phyloP scores from a whole-genome alignment of 2,797 vertebrate genomes.

The Galaxias olidus region DNA sequence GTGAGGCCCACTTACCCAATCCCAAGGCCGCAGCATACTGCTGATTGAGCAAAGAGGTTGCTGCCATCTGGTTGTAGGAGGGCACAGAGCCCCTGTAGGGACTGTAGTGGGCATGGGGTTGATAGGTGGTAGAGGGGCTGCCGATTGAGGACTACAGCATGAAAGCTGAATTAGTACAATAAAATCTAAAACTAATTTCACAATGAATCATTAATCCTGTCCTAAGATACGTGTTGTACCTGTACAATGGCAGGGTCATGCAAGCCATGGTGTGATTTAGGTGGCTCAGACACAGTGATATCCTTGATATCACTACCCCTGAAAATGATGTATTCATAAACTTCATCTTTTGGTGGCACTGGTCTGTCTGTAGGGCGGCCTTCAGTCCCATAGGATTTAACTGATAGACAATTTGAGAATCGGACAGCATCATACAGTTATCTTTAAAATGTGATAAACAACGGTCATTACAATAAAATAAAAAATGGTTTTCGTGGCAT shows the following conservation, averaged over 20 bases:
- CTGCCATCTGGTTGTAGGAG: conserved; percentile 90
- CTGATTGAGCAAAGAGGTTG: conserved; percentile 90
- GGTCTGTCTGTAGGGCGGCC: conserved; percentile 91
- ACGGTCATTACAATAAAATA: too few species aligned
- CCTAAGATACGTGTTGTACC: conserved; percentile 58
- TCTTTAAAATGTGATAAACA: too few species aligned
- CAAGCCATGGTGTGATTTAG: conserved; percentile 87
- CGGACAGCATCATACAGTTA: neutral
- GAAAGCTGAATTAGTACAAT: neutral
- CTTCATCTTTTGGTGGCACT: conserved; percentile 89
- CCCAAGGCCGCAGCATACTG: conserved; percentile 91
- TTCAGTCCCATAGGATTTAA: conserved; percentile 94
- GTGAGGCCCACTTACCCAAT: conserved; percentile 78
- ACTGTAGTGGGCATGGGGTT: conserved; percentile 89
- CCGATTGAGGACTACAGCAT: conserved; percentile 60
- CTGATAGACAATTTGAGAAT: conserved; percentile 56
- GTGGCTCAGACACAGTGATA: conserved; percentile 95
- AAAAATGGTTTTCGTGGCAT: too few species aligned
- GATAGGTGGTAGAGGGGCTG: conserved; percentile 75
- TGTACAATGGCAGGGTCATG: conserved; percentile 97
- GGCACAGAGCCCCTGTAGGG: conserved; percentile 87
- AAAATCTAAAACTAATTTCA: neutral
- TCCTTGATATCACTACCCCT: conserved; percentile 98
- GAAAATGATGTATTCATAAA: conserved; percentile 97
- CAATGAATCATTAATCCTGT: too few species aligned